These are phyloP conservation scores for Lerema accius DNA, from an alignment of 1,140 invertebrate species.

Conservation along the genomic window DNA sequence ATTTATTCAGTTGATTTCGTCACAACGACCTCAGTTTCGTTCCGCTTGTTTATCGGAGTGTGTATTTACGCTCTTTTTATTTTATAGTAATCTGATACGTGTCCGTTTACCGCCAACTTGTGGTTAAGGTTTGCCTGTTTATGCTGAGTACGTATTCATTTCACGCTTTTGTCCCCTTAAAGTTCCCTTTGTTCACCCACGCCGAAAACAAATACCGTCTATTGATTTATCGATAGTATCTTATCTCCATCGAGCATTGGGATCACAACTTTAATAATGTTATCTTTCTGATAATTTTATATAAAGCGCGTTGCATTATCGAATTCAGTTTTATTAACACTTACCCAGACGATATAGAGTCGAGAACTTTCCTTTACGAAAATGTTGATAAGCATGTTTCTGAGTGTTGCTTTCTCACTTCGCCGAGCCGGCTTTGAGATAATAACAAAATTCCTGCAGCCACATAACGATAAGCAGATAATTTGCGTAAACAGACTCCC, in stretches of 20 bases:
- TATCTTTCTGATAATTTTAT: constrained; percentile 36
- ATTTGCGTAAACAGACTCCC: constrained; percentile 40
- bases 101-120: constrained; percentile 41
- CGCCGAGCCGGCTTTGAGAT: constrained; percentile 3
- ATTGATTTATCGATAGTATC: constrained; percentile 45
- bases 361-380: constrained; percentile 14
- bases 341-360: constrained; percentile 1
- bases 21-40: constrained; percentile 50
- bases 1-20: constrained; percentile 47
- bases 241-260: constrained; percentile 31
- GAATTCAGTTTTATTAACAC: constrained; percentile 22
- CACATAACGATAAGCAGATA: constrained; percentile 32
- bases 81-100: constrained; percentile 56
- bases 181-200: constrained; percentile 22
- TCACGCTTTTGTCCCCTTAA: constrained; percentile 36
- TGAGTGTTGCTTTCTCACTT: constrained; percentile 12
- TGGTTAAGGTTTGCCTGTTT: constrained; percentile 44
- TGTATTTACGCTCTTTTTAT: constrained; percentile 66
- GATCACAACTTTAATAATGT: constrained; percentile 37
- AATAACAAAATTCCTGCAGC: constrained; percentile 21
- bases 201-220: constrained; percentile 28
- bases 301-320: constrained; percentile 30
- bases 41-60: constrained; percentile 65
- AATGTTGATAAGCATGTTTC: constrained; percentile 15
- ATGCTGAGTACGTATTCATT: constrained; percentile 32